Conservation (phyloP, 2,113 vertebrate species). For the Desmodus rotundus region DNA sequence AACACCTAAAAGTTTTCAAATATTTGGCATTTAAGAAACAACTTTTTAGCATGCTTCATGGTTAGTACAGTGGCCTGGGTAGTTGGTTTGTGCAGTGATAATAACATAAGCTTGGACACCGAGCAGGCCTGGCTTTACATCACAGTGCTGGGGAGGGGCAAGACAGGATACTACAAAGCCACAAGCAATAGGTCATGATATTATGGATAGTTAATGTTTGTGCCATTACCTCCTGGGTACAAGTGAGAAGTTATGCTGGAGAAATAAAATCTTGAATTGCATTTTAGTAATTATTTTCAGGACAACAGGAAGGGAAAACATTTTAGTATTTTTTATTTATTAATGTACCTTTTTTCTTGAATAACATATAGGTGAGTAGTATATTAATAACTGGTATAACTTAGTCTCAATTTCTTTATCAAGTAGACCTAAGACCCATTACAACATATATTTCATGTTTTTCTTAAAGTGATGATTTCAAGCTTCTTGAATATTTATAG, state of each 20-base stretch:
- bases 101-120: neutral
- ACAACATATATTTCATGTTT: neutral
- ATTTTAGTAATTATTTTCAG: neutral
- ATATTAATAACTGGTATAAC: neutral
- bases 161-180: neutral
- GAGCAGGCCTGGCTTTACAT: neutral
- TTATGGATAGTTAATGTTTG: neutral
- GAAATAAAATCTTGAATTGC: neutral
- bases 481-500: slow-evolving; percentile 10
- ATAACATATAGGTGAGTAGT: neutral
- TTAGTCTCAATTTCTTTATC: neutral
- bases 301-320: neutral
- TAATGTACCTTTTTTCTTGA: neutral
- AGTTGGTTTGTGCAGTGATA: neutral
- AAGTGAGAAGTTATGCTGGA: neutral
- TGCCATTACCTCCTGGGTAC: neutral
- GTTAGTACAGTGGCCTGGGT: neutral
- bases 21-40: neutral
- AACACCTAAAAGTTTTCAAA: neutral
- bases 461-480: neutral
- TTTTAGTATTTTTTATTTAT: neutral
- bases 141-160: neutral
- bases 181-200: neutral
- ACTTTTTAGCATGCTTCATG: neutral
- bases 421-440: neutral